Evolutionary conservation across 1,140 invertebrate genomes (phyloP).

Genomic region (Drosophila sturtevanti): DNA sequence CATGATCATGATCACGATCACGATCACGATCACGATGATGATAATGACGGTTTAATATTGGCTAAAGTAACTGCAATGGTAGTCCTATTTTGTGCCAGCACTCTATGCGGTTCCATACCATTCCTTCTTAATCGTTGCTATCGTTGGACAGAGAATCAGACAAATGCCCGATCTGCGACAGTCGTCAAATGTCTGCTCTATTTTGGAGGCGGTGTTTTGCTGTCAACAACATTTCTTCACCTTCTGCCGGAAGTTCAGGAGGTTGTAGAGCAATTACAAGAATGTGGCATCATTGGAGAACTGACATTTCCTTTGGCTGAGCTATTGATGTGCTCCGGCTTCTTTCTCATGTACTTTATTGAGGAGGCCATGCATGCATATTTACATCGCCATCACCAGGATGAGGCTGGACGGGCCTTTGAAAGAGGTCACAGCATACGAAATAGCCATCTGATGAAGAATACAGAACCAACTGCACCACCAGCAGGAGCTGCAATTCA

Average conservation of each 20-base stretch:
- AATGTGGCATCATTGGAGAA: slow-evolving; percentile 82
- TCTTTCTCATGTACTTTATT: slow-evolving; percentile 93
- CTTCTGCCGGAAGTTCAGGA: slow-evolving; percentile 94
- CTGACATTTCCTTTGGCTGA: slow-evolving; percentile 88
- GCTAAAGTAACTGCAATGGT: slow-evolving; percentile 90
- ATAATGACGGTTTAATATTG: slow-evolving; percentile 82
- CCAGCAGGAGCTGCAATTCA: not conserved
- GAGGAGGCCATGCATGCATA: slow-evolving; percentile 91
- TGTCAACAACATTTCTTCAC: slow-evolving; percentile 95
- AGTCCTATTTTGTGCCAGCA: slow-evolving; percentile 87
- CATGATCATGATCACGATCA: slow-evolving; percentile 73
- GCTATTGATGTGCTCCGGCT: slow-evolving; percentile 88
- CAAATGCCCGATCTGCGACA: slow-evolving; percentile 83
- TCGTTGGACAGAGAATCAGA: slow-evolving; percentile 84
- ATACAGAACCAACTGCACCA: slow-evolving; percentile 16
- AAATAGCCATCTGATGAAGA: slow-evolving; percentile 69
- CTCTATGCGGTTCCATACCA: slow-evolving; percentile 88
- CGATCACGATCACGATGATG: slow-evolving; percentile 68
- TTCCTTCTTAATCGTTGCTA: slow-evolving; percentile 87
- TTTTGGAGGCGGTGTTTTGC: slow-evolving; percentile 95
- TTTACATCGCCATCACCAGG: slow-evolving; percentile 83
- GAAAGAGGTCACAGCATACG: slow-evolving; percentile 74
- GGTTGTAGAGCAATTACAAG: slow-evolving; percentile 85
- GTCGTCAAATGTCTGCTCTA: slow-evolving; percentile 88
- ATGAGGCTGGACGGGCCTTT: slow-evolving; percentile 67